Base-by-base conservation (phyloP, 2,797 vertebrate genomes). In the Melanogrammus aeglefinus region DNA sequence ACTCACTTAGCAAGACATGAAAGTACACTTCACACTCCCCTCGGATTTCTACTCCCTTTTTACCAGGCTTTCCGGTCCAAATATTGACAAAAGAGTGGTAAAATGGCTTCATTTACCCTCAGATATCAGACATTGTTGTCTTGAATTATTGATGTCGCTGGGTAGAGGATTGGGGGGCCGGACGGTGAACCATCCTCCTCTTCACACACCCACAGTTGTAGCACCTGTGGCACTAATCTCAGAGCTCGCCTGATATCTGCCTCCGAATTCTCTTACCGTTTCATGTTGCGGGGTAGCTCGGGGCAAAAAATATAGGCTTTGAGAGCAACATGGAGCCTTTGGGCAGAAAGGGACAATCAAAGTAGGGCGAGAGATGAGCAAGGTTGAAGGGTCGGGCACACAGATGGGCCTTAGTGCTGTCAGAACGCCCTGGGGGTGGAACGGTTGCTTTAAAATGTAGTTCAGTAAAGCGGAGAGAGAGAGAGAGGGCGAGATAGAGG, bases 1-100 rank as follows among this genome's bases (percentile, higher is more conserved):
- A 79, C 75, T 89, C 88, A 77, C 85, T 88, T 90, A 85, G 83
- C 85, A 81, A 80, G 92, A 92, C 89, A 91, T 91, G 86, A 92
- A 93, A 91, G 87, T 85, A 89, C 87, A 91, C 87, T 91, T 92
- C 83, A 81, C 88, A 86, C 80, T 90, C 90, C 87, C 87, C 72
- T 82, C 13, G 81, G 91, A 87, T 85, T 84, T 31, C 69, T 78
- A 85, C 76, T 74, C 73, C 81, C 86, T 76, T 89, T 89, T 18
- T 51, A n/a, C 2, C 14, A 47, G 14, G 82, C 44, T 79, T 88
- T 14, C 2, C 83, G 86, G 88, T 89, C 88, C 89, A 92, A 93
- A 91, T 91, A 91, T 91, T 92, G 89, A 91, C 86, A 84, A 51
- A 69, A 75, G 36, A 35, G 36, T 71, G 80, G 74, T 75, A 79